Base-by-base conservation (phyloP, 2,113 vertebrate genomes). In the Macquaria ambigua region DNA sequence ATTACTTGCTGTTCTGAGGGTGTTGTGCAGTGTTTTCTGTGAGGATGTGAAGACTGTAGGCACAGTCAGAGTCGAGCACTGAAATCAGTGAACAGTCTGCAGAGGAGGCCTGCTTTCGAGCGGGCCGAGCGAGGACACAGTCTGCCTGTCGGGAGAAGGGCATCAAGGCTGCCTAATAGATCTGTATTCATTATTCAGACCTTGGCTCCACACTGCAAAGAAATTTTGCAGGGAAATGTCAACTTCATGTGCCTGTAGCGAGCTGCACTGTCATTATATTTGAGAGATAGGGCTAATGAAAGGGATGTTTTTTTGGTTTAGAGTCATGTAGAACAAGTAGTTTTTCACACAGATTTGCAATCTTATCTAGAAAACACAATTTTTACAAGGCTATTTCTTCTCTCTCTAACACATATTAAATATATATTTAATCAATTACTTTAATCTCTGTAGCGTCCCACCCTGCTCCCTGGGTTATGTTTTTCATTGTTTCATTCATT, bases 181-280 rank as follows among this genome's bases (percentile, higher is more conserved):
- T 88, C 62, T 81, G 55, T 84, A 85, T 90, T 93, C 69, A 90
- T 92, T 89, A 92, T 92, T 91, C 89, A 91, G 82, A 83, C 83
- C 82, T 70, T 46, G 76, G 85, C 83, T 74, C 59, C 46, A 70
- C 15, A 23, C 68, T 37, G 62, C 76, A 70, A 58, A 66, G 67
- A 84, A 37, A 74, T 48, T 59, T 82, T 77, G 23, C 81, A 48
- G 68, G 34, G 41, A 91, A 81, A 91, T 69, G 39, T 90, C 81
- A 81, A 79, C 82, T 82, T 81, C 8, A 64, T 59, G 64, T 64
- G 72, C 8, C 53, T 58, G 59, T 59, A 66, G 74, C 39, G 12
- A 82, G 56, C 75, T 46, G 61, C 9, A 9, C 55, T 76, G 83
- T 88, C 79, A 39, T 63, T 69, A 37, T 52, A 39, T 82, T 77